Conservation (phyloP, 23 tunicate species). For the Trididemnum nubilum region DNA sequence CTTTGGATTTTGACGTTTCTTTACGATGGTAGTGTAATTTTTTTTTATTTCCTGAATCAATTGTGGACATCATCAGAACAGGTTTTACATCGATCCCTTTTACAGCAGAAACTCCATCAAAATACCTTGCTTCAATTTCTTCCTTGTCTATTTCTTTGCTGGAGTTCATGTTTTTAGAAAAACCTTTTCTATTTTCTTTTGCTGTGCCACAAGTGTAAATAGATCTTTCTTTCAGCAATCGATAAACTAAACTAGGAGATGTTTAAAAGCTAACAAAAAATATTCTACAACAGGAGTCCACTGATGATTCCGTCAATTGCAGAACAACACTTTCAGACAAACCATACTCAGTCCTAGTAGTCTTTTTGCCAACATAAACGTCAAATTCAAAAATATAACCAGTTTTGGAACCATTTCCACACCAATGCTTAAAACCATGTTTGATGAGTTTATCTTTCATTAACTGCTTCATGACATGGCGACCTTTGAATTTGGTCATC, state of each 20-base stretch:
- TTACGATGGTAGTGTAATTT: too few species aligned
- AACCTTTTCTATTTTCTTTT: not conserved
- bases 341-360: not conserved
- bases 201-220: constrained; percentile 20
- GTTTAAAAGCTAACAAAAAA: constrained; percentile 29
- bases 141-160: not conserved
- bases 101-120: constrained; percentile 12
- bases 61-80: constrained; percentile 7
- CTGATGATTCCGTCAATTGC: constrained; percentile 7
- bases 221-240: constrained; percentile 20
- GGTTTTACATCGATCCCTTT: constrained; percentile 20
- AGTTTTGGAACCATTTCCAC: constrained; percentile 12
- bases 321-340: constrained; percentile 20
- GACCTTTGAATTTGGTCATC: too few species aligned
- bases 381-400: constrained; percentile 28
- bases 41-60: constrained; percentile 12
- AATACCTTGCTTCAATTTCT: constrained; percentile 17
- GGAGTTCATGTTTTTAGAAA: constrained; percentile 5
- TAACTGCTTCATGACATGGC: too few species aligned
- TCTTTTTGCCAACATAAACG: constrained; percentile 7
- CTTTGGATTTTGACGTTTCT: constrained; percentile 2
- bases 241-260: constrained; percentile 6
- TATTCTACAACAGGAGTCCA: not conserved
- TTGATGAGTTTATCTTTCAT: too few species aligned
- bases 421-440: constrained; percentile 24